Base-by-base conservation (phyloP, 2,113 vertebrate genomes). In the Peromyscus californicus region DNA sequence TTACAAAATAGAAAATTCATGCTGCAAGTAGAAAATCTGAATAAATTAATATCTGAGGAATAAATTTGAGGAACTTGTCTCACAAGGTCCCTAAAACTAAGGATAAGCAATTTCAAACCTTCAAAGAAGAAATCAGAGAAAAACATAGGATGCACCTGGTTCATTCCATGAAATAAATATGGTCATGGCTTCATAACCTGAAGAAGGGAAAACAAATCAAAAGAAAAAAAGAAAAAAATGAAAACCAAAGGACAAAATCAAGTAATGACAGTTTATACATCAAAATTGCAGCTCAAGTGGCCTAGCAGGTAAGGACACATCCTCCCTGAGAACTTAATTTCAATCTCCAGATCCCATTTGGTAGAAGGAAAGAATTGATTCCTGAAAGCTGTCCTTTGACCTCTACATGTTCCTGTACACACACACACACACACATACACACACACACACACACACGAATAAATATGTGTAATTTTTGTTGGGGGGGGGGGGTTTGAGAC, bases 21-120 rank as follows among this genome's bases (percentile, higher is more conserved):
- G 76, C 22, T 57, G 65, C 5, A 95, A 93, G 45, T 85, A 59
- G 65, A 93, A 90, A 93, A 92, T 94, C 29, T 80, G 90, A 97
- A 95, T 93, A 96, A 97, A 93, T 95, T 91, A 89, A 89, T 78
- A 92, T 89, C 17, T 75, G 24, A 86, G 11, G 59, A 70, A 92
- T 86, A 96, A 97, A 97, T 79, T 54, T 89, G 48, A 95, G 87
- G 72, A 97, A 95, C 69, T 85, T 90, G 42, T 70, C 59, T 86
- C 26, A 91, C 26, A 69, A 83, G 42, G 59, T 91, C 39, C 67
- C 86, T 63, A 82, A 96, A 94, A 89, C 19, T 90, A 92, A 90
- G 45, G 54, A 92, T n/a, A 84, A 93, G 39, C 54, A 89, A 26
- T 82, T 96, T 88, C n/a, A 93, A 92, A 96, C 39, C 24, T 95